Evolutionary conservation across 2,113 vertebrate species (phyloP).

Genomic region (Myotis davidii): DNA sequence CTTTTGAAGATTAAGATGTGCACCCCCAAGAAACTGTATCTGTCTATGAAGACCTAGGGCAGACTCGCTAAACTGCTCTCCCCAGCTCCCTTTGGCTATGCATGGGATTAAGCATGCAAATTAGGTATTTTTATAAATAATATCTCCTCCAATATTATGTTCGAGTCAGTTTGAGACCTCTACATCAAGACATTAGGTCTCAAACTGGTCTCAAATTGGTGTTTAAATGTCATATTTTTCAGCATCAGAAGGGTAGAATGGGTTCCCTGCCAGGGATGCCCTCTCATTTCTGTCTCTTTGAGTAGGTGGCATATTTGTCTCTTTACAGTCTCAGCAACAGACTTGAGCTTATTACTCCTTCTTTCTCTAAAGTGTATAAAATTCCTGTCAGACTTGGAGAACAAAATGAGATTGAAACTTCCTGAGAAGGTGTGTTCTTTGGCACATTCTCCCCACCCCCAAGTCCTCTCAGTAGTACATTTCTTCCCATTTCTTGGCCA

Average conservation of each 20-base stretch:
- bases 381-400: not conserved
- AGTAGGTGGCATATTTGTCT: not conserved
- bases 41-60: not conserved
- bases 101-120: not conserved
- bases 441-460: not conserved
- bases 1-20: not conserved
- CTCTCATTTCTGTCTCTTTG: not conserved
- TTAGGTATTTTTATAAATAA: not conserved
- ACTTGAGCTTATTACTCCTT: not conserved
- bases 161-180: not conserved
- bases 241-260: not conserved
- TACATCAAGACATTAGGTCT: not conserved
- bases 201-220: not conserved
- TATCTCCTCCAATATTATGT: not conserved
- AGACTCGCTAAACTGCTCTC: not conserved
- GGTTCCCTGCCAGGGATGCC: not conserved
- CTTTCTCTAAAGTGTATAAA: not conserved
- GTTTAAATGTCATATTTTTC: not conserved
- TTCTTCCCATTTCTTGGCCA: not conserved
- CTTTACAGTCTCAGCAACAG: not conserved
- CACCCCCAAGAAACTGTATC: not conserved
- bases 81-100: not conserved
- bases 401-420: not conserved
- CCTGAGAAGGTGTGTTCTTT: not conserved
- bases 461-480: not conserved